phyloP scores from a whole-genome alignment of 2,113 vertebrate species.

The Engraulis encrasicolus region DNA sequence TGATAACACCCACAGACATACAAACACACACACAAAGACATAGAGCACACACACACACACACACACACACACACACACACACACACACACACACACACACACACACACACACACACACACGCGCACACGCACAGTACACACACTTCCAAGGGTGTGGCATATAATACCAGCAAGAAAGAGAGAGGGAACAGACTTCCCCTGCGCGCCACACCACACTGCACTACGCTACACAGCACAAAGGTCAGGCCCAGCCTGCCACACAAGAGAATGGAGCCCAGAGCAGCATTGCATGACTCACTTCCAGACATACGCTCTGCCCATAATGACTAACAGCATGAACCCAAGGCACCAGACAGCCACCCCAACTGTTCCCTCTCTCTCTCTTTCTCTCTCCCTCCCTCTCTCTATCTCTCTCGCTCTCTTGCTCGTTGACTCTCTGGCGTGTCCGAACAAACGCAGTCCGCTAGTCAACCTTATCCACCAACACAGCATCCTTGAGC shows the following conservation, averaged over 20 bases:
- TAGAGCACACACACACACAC: not conserved
- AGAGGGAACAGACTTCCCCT: conserved; percentile 22
- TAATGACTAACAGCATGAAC: conserved; percentile 20
- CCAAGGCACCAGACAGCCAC: conserved; percentile 11
- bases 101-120: conserved; percentile 10
- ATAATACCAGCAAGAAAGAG: not conserved
- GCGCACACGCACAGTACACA: conserved; percentile 41
- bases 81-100: not conserved
- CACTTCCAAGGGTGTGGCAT: conserved; percentile 11
- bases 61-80: not conserved
- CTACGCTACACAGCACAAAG: conserved; percentile 16
- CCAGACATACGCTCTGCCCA: conserved; percentile 19
- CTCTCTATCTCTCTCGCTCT: too few relatives aligned
- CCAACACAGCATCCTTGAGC: too few relatives aligned
- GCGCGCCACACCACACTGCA: not conserved
- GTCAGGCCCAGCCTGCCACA: not conserved
- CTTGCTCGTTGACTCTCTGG: too few relatives aligned
- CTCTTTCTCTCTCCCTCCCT: too few relatives aligned
- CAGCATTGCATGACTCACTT: conserved; percentile 14
- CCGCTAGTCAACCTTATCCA: too few relatives aligned
- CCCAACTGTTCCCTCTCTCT: not conserved
- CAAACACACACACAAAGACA: not conserved
- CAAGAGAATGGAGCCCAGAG: not conserved
- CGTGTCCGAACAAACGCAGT: too few relatives aligned
- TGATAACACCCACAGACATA: not conserved